Evolutionary conservation across 2,113 vertebrate genomes (phyloP).

Genomic region (Benitochromis conjunctus): DNA sequence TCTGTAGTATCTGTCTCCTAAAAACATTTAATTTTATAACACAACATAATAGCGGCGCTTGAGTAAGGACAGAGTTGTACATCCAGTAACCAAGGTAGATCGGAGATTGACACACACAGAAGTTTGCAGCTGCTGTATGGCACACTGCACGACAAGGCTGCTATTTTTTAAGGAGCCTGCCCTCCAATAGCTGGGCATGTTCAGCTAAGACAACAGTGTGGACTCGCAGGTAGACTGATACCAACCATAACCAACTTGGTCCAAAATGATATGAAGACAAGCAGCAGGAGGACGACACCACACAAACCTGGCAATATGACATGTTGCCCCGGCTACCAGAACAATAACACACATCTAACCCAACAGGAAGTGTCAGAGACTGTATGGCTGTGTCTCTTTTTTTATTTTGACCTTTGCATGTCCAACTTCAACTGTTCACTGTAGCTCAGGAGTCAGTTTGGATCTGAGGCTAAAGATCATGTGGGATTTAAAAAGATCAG

Average conservation of each 20-base stretch:
- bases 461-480: neutral
- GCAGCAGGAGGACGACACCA: neutral
- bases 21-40: neutral
- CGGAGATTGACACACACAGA: neutral
- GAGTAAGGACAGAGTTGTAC: neutral
- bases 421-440: neutral
- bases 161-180: neutral
- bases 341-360: neutral
- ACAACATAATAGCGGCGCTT: neutral
- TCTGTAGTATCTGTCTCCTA: neutral
- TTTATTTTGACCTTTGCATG: neutral
- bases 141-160: neutral
- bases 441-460: neutral
- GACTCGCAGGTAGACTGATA: neutral
- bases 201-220: neutral
- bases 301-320: neutral
- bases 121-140: neutral
- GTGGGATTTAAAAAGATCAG: neutral
- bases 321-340: neutral
- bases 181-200: neutral
- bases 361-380: neutral
- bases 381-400: neutral
- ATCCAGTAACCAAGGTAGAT: neutral
- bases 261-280: neutral
- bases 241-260: neutral